Base-by-base conservation (phyloP, 2,797 vertebrate genomes). In the Notoglanidium macrostoma region DNA sequence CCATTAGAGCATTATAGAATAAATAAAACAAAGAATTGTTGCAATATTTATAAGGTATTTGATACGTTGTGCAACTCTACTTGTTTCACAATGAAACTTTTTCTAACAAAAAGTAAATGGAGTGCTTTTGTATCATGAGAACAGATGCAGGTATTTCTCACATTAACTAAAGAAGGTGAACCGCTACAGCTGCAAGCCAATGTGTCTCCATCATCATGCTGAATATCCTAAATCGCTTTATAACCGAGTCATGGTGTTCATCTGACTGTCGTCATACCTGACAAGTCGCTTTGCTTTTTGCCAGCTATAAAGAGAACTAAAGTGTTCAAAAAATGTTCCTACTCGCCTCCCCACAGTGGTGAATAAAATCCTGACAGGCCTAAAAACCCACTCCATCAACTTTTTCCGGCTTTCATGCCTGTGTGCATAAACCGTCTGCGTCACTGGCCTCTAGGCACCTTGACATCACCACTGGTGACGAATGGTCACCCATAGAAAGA, bases 341-440 rank as follows among this genome's bases (percentile, higher is more conserved):
- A 70, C 70, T 76, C 19, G 32, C 32, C 44, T 40, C 21, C 46
- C 26, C 55, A 74, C 29, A 23, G 54, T 65, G 17, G 14, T 82
- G 59, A 81, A 29, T 63, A 81, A n/a, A 61, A 63, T 55, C 54
- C 35, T 72, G 46, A 85, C 67, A 81, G 17, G 40, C 54, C 29
- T 29, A 49, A 67, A 67, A 67, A 67, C 9, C 26, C n/a, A 29
- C 44, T 32, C 44, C 0, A 3, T 40, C 40, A 29, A 67, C 32
- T 19, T 63, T 63, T 59, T 44, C 4, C 57, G 23, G 29, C 46
- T 59, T 46, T 46, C 23, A n/a, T 29, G 23, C 77, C 8, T 21
- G 29, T 21, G 49, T 19, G 32, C 54, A 78, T 55, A 78, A 80
- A 79, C 32, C 21, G 15, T 17, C 35, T 46, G 59, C 79, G 4